These are phyloP conservation scores for Chrysolina haemoptera DNA, from an alignment of 2,888 invertebrate genomes.

Conservation along the genomic window DNA sequence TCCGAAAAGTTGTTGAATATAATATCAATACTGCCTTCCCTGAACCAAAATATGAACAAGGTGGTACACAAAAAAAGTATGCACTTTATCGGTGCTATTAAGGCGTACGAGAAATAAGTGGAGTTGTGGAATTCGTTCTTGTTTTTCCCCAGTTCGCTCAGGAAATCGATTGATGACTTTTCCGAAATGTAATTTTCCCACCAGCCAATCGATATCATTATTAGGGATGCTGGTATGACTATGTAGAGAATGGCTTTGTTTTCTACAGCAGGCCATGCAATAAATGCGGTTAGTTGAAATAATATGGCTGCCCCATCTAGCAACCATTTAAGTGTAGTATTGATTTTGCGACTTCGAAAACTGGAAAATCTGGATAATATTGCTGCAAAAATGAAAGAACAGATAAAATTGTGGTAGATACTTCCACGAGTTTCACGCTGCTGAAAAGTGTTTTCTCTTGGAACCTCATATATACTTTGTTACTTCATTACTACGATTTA, in stretches of 20 bases:
- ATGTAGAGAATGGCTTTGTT: slow-evolving; percentile 73
- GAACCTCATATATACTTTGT: no score
- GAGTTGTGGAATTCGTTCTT: slow-evolving; percentile 63
- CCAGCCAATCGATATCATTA: slow-evolving; percentile 84
- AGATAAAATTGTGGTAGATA: background rate
- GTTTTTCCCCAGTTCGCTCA: slow-evolving; percentile 66
- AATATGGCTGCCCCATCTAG: slow-evolving; percentile 76
- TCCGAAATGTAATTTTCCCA: slow-evolving; percentile 85
- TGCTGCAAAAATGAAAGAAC: slow-evolving; percentile 28
- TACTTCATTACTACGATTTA: no score
- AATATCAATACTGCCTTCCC: slow-evolving; percentile 69
- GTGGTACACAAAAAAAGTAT: slow-evolving; percentile 78
- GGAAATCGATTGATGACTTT: slow-evolving; percentile 55
- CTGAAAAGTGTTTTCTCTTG: no score
- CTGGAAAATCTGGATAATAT: slow-evolving; percentile 42
- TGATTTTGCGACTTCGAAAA: slow-evolving; percentile 14
- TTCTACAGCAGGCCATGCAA: slow-evolving; percentile 79
- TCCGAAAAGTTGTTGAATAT: slow-evolving; percentile 71
- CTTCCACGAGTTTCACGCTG: no score
- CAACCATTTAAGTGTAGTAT: slow-evolving; percentile 65
- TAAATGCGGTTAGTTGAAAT: slow-evolving; percentile 78
- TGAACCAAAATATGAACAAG: slow-evolving; percentile 72
- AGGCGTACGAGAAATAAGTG: slow-evolving; percentile 82
- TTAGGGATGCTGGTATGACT: slow-evolving; percentile 75
- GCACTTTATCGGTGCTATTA: slow-evolving; percentile 84